phyloP scores from a whole-genome alignment of 2,113 vertebrate species.

The Neomonachus schauinslandi region DNA sequence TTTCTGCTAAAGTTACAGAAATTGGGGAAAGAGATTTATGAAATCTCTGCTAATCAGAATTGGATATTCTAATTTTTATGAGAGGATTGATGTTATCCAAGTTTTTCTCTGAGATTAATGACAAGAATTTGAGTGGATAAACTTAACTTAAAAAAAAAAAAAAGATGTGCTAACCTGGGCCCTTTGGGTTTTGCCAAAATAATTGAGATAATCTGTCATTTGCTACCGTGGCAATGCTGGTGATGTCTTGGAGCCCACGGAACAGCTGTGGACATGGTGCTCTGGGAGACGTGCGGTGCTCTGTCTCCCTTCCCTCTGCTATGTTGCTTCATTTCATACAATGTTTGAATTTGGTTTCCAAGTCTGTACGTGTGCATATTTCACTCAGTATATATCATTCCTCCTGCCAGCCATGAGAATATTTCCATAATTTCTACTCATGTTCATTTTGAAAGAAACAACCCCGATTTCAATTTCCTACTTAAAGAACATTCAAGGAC shows the following conservation, averaged over 20 bases:
- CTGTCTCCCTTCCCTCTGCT: background rate
- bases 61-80: background rate
- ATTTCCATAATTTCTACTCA: background rate
- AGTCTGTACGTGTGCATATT: background rate
- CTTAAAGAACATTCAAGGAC: background rate
- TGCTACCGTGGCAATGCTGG: background rate
- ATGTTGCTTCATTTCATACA: background rate
- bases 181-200: background rate
- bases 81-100: background rate
- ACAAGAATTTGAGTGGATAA: conserved; percentile 22
- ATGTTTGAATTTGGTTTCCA: background rate
- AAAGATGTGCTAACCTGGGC: background rate
- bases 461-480: background rate
- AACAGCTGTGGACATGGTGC: fast-evolving
- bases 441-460: background rate
- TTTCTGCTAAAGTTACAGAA: background rate
- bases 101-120: background rate
- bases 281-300: fast-evolving
- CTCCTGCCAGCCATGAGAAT: background rate
- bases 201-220: background rate
- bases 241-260: fast-evolving
- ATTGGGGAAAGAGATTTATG: background rate
- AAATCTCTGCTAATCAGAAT: background rate
- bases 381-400: background rate
- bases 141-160: background rate